Percentiles rank a stretch among this genome's conserved stretches.
Evolutionary conservation across 2,888 invertebrate species (phyloP).

Genomic region (Creontiades dilutus): DNA sequence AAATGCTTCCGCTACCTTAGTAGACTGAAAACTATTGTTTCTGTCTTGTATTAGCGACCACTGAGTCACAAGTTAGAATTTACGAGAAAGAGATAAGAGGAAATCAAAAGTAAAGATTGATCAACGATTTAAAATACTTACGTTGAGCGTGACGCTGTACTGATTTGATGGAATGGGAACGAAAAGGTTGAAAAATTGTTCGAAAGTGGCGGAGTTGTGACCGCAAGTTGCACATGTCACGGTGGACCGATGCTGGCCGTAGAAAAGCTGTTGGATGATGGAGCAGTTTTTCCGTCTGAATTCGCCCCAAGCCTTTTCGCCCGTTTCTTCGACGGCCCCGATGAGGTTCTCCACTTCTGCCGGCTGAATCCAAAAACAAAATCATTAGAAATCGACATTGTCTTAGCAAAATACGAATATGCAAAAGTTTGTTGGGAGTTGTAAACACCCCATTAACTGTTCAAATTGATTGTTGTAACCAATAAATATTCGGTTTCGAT

Average conservation of each 20-base stretch:
- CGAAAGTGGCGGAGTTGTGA: slow-evolving; percentile 89
- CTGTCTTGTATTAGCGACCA: too few relatives aligned
- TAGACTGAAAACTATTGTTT: too few relatives aligned
- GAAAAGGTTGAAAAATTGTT: slow-evolving; percentile 91
- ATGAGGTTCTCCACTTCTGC: slow-evolving; percentile 75
- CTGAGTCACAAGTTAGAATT: too few relatives aligned
- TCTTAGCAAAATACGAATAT: too few relatives aligned
- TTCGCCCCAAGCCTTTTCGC: slow-evolving; percentile 85
- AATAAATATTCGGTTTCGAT: too few relatives aligned
- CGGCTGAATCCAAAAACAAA: slow-evolving; percentile 74
- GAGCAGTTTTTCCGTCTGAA: slow-evolving; percentile 86
- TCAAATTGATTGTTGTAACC: too few relatives aligned
- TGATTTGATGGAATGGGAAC: slow-evolving; percentile 84
- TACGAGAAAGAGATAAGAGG: too few relatives aligned
- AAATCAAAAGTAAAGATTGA: too few relatives aligned
- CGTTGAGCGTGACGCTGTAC: slow-evolving; percentile 74
- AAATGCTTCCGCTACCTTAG: too few relatives aligned
- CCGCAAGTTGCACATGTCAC: slow-evolving; percentile 87
- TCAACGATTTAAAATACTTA: slow-evolving; percentile 55
- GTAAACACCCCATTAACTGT: too few relatives aligned
- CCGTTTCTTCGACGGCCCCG: slow-evolving; percentile 78
- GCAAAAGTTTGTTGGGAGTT: too few relatives aligned
- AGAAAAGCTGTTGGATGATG: slow-evolving; percentile 87
- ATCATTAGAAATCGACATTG: not conserved
- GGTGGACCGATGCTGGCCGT: slow-evolving; percentile 91